Evolutionary conservation across 1,140 invertebrate genomes (phyloP).

Genomic region (Scaptomyza graminum): DNA sequence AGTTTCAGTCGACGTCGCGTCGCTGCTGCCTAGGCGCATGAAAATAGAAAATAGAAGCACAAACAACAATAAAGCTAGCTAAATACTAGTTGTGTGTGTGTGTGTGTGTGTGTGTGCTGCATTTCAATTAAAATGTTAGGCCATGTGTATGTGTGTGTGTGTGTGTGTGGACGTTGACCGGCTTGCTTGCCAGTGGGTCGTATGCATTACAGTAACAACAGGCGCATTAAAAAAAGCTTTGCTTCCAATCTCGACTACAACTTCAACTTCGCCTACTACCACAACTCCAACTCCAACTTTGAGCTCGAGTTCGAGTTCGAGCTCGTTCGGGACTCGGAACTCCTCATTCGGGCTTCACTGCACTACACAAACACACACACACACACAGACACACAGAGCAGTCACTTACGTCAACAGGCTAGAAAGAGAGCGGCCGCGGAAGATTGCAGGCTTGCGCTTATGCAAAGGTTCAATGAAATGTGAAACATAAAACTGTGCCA

Average conservation of each 20-base stretch:
- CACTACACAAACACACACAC: neutral
- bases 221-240: constrained; percentile 35
- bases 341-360: constrained; percentile 9
- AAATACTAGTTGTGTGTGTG: constrained; percentile 7
- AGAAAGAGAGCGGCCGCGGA: constrained; percentile 53
- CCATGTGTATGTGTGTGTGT: constrained; percentile 12
- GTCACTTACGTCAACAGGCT: constrained; percentile 48
- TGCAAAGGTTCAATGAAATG: constrained; percentile 60
- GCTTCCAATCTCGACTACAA: neutral
- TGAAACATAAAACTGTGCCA: constrained; percentile 60
- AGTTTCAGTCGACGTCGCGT: constrained; percentile 28
- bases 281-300: neutral
- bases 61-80: neutral
- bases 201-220: constrained; percentile 27
- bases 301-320: neutral
- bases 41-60: constrained; percentile 45
- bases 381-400: neutral
- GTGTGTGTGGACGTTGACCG: constrained; percentile 43
- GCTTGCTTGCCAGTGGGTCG: constrained; percentile 44
- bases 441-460: constrained; percentile 48
- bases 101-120: constrained; percentile 10
- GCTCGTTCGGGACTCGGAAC: constrained; percentile 1
- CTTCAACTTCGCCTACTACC: constrained; percentile 12
- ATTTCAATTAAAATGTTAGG: constrained; percentile 25
- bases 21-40: constrained; percentile 18